These are phyloP conservation scores for Grantiella picta DNA, from an alignment of 2,113 vertebrate species.

Conservation along the genomic window DNA sequence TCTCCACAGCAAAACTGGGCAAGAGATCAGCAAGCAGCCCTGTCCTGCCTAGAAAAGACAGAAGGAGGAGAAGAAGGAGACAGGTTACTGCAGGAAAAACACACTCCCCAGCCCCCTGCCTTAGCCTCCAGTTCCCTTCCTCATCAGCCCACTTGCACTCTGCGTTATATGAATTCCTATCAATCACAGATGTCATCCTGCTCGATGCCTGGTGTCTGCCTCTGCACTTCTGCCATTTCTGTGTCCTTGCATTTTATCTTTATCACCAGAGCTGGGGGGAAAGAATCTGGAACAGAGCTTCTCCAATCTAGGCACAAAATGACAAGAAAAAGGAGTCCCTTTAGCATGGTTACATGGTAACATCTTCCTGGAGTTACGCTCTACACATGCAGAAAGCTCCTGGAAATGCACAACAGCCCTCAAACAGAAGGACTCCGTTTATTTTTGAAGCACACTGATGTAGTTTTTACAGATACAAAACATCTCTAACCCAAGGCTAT, in stretches of 20 bases:
- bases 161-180: not conserved
- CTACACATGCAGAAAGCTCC: not conserved
- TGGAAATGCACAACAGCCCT: not conserved
- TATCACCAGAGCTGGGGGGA: not conserved
- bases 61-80: conserved; percentile 74
- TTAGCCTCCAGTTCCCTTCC: not conserved
- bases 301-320: not conserved
- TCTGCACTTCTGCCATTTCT: conserved; percentile 14
- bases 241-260: conserved; percentile 25
- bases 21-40: conserved; percentile 94
- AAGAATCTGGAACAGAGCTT: not conserved
- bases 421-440: not conserved
- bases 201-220: not conserved
- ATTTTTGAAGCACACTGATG: not conserved
- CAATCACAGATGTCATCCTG: not conserved
- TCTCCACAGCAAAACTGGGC: conserved; percentile 98
- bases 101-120: conserved; percentile 20
- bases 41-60: conserved; percentile 95
- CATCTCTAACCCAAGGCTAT: not conserved
- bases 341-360: not conserved
- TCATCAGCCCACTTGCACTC: not conserved
- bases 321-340: not conserved
- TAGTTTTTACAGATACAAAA: not conserved
- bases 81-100: conserved; percentile 72
- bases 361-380: not conserved